Evolutionary conservation across 2,113 vertebrate genomes (phyloP).

Genomic region (Ailurus styani): DNA sequence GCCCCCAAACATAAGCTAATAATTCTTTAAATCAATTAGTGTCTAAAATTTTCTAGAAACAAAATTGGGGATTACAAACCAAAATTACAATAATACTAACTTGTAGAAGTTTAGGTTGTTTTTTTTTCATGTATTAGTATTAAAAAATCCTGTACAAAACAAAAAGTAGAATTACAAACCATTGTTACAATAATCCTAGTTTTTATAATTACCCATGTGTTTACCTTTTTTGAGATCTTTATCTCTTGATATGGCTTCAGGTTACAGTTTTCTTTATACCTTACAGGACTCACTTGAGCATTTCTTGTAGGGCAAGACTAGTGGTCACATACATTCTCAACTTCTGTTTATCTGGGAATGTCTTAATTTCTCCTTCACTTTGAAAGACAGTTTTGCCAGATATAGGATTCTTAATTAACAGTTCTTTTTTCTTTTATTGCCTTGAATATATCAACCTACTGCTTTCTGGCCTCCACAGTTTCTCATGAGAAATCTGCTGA

Average conservation of each 20-base stretch:
- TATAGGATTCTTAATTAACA: not conserved
- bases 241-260: not conserved
- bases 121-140: not conserved
- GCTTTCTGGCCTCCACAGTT: not conserved
- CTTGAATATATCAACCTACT: not conserved
- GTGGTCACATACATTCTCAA: not conserved
- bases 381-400: not conserved
- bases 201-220: not conserved
- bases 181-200: not conserved
- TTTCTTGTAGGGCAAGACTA: not conserved
- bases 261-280: not conserved
- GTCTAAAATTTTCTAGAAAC: not conserved
- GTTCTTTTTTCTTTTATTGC: not conserved
- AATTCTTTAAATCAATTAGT: not conserved
- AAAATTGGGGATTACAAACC: not conserved
- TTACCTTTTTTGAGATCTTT: not conserved
- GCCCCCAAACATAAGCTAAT: not conserved
- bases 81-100: not conserved
- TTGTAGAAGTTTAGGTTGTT: not conserved
- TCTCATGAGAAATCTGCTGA: not conserved
- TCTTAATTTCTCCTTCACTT: not conserved
- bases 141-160: not conserved
- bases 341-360: not conserved
- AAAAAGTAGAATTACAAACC: not conserved
- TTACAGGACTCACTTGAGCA: not conserved